phyloP scores from a whole-genome alignment of 2,888 invertebrate species.

The Drosophila cognata region DNA sequence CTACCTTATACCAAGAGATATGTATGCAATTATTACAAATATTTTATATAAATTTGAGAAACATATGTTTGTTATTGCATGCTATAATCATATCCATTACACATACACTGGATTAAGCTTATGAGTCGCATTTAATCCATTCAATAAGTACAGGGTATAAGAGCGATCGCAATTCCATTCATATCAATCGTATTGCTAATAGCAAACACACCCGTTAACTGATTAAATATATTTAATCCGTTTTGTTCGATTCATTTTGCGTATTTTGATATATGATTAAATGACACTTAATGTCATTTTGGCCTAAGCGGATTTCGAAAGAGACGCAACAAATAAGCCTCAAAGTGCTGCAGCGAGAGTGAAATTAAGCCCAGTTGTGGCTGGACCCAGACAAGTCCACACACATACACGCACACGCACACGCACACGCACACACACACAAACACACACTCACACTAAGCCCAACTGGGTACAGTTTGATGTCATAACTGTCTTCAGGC shows the following conservation, averaged over 20 bases:
- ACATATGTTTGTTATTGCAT: neutral
- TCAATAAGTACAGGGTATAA: neutral
- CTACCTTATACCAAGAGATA: neutral
- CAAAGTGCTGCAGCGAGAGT: neutral
- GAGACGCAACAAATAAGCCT: constrained; percentile 34
- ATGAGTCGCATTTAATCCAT: neutral
- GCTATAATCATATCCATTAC: neutral
- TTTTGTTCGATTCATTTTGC: constrained; percentile 28
- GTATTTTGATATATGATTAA: constrained; percentile 37
- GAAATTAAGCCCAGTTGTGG: neutral
- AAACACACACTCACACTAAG: neutral
- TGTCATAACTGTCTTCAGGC: neutral
- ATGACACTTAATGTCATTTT: constrained; percentile 46
- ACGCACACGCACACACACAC: too few species aligned
- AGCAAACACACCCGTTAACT: neutral
- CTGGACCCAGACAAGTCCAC: neutral
- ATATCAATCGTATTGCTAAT: neutral
- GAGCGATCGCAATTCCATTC: neutral
- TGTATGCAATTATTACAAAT: neutral
- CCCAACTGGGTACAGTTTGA: neutral
- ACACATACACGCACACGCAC: neutral
- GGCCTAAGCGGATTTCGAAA: constrained; percentile 44
- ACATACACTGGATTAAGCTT: neutral
- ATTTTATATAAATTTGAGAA: neutral
- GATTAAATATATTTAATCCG: constrained; percentile 33